Base-by-base conservation (phyloP, 2,113 vertebrate genomes). In the Hassar affinis region DNA sequence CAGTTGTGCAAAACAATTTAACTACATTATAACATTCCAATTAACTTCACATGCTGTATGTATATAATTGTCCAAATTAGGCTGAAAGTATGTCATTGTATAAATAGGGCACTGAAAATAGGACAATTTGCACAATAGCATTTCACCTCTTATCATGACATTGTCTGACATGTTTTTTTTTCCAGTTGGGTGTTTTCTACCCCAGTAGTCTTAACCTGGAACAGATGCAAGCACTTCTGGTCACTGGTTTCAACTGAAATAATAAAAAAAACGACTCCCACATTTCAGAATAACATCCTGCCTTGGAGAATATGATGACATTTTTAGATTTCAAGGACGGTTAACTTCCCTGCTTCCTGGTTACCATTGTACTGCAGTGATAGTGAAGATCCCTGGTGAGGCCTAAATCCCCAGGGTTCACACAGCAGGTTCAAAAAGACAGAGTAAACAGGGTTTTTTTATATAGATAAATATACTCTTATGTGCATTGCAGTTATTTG, bases 311-410 rank as follows among this genome's bases (percentile, higher is more conserved):
- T 78, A 66, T 72, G 74, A 88, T 89, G 90, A 91, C 92, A 92
- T 92, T 92, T 93, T 93, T 94, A 94, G 93, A 92, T 91, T 90
- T 89, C 93, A 94, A 94, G 93, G 93, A 94, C 92, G 93, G 92
- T 90, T 88, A 78, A 88, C 87, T 93, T 93, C 91, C 92, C 90
- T 87, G 87, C 78, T 90, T 91, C 87, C 90, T 76, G 91, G 87
- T 89, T 90, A 90, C 92, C 90, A 94, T 94, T 90, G 89, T 94
- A 90, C 92, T 92, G 87, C 85, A 91, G 88, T 87, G 89, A 90
- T 80, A 86, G 75, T 85, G 89, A 71, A 64, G 84, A 85, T 89
- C 89, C 87, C 88, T 12, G 0, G 88, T 90, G 86, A 90, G 86
- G 74, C 30, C 83, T 80, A 51, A 61, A 85, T 74, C 79, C 78